These are phyloP conservation scores for Bovichtus diacanthus DNA, from an alignment of 2,797 vertebrate species.

Conservation along the genomic window DNA sequence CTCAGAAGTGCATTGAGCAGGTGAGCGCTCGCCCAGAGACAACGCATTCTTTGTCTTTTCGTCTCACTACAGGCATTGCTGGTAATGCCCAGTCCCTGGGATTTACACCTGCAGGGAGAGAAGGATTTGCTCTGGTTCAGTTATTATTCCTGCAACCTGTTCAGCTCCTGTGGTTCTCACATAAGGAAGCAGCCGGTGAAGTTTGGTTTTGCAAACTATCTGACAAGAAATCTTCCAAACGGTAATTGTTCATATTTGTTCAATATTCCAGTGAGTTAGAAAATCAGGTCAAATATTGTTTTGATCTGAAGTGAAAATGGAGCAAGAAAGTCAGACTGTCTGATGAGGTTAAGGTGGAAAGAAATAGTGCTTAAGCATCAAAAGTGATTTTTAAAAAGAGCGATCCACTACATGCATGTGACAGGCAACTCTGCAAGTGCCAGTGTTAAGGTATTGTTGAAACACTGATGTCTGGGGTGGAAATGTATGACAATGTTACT, in stretches of 20 bases:
- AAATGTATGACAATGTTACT: background rate
- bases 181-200: background rate
- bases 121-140: no score
- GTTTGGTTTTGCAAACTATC: background rate
- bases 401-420: background rate
- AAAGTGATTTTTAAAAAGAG: background rate
- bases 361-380: background rate
- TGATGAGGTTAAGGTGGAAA: background rate
- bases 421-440: background rate
- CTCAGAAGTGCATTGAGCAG: slow-evolving; percentile 3
- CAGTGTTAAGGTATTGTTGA: background rate
- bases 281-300: background rate
- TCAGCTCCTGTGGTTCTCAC: background rate
- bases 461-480: background rate
- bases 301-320: background rate
- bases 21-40: slow-evolving; percentile 11
- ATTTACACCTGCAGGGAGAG: background rate
- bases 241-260: slow-evolving; percentile 27
- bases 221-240: background rate
- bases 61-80: background rate
- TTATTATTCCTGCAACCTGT: background rate
- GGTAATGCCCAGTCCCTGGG: background rate
- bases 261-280: background rate
- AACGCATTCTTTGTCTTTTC: background rate
- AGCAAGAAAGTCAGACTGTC: background rate